These are phyloP conservation scores for Caenorhabditis virilis DNA, from an alignment of 2,888 invertebrate genomes.

Conservation along the genomic window DNA sequence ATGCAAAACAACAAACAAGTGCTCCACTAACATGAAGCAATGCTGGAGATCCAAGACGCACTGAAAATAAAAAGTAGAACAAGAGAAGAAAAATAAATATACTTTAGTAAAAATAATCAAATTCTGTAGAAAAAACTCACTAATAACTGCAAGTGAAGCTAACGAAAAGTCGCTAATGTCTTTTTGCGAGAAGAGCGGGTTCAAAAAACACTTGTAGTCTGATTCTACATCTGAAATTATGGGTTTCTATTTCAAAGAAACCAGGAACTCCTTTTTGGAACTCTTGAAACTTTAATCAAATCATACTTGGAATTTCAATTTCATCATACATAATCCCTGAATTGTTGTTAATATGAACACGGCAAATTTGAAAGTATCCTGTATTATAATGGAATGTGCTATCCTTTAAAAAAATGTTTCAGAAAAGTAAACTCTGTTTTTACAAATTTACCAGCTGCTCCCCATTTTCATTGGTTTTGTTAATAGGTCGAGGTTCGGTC, in stretches of 20 bases:
- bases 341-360: slow-evolving; percentile 48
- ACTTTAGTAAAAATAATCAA: background rate
- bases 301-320: slow-evolving; percentile 46
- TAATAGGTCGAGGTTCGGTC: slow-evolving; percentile 63
- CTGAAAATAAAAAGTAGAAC: slow-evolving; percentile 36
- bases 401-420: slow-evolving; percentile 47
- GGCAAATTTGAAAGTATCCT: slow-evolving; percentile 66
- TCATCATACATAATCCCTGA: slow-evolving; percentile 45
- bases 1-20: slow-evolving; percentile 56
- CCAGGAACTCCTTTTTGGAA: background rate
- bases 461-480: slow-evolving; percentile 64
- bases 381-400: slow-evolving; percentile 61
- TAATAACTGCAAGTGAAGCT: slow-evolving; percentile 59
- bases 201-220: slow-evolving; percentile 57
- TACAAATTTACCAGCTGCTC: slow-evolving; percentile 50
- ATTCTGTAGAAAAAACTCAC: slow-evolving; percentile 46
- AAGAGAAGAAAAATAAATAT: background rate
- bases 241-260: too few relatives aligned
- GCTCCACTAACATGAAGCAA: slow-evolving; percentile 62
- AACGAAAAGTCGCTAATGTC: slow-evolving; percentile 64
- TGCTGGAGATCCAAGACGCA: slow-evolving; percentile 59
- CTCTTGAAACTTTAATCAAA: background rate
- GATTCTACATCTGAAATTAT: slow-evolving; percentile 43
- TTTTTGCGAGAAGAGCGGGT: slow-evolving; percentile 58
- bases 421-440: too few relatives aligned